Evolutionary conservation across 2,797 vertebrate genomes (phyloP).

Genomic region (Darevskia nairensis): DNA sequence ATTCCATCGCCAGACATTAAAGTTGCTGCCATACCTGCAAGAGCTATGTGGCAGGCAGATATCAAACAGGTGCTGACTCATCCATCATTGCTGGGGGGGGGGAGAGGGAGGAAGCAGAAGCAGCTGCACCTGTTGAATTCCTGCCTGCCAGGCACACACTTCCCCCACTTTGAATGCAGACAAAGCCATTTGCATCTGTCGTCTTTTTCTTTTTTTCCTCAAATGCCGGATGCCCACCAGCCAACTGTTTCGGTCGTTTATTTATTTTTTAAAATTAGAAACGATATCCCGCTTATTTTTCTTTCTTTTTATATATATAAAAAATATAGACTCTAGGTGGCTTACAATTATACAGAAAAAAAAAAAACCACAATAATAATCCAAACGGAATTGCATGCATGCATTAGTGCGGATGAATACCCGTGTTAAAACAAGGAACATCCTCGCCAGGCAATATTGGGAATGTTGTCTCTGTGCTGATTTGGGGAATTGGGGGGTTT

Average conservation of each 20-base stretch:
- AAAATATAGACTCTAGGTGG: background rate
- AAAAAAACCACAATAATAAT: background rate
- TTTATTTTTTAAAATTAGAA: background rate
- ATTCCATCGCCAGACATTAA: too few species aligned
- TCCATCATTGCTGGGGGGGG: background rate
- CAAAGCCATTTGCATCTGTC: background rate
- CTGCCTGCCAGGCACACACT: background rate
- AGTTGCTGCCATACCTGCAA: background rate
- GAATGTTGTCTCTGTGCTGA: background rate
- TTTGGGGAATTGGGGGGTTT: background rate
- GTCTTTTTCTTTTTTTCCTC: background rate
- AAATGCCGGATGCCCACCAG: background rate
- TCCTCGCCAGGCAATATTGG: background rate
- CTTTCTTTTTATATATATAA: too few species aligned
- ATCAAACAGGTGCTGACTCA: background rate
- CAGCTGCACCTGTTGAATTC: background rate
- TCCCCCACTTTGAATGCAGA: background rate
- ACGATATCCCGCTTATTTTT: background rate
- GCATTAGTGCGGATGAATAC: background rate
- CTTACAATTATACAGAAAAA: background rate
- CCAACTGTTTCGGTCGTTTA: background rate
- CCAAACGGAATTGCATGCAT: background rate
- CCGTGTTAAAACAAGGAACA: background rate
- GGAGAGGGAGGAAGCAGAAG: background rate
- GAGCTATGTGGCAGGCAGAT: background rate